phyloP scores from a whole-genome alignment of 2,888 invertebrate genomes.

The Empis stercorea region DNA sequence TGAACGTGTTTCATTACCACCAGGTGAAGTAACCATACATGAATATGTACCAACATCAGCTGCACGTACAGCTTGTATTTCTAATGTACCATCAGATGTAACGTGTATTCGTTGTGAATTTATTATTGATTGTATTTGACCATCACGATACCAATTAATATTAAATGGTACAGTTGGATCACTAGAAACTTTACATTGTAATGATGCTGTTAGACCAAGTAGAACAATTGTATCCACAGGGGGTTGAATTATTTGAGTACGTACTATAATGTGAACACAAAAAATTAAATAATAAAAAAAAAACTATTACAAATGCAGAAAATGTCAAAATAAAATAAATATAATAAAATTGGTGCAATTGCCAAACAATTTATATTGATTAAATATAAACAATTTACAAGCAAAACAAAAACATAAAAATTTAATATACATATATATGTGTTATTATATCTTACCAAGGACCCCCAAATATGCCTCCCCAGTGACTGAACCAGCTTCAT shows the following conservation, averaged over 20 bases:
- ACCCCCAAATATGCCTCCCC: conserved; percentile 74
- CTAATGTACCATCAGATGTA: conserved; percentile 69
- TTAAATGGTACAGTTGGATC: conserved; percentile 79
- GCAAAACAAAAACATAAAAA: neutral
- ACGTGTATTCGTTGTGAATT: conserved; percentile 60
- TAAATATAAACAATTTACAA: conserved; percentile 7
- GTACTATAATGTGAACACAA: conserved; percentile 42
- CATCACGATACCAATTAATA: conserved; percentile 79
- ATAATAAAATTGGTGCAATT: no score
- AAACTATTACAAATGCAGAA: neutral
- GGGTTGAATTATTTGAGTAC: conserved; percentile 86
- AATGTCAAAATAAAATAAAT: no score
- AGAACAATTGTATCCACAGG: conserved; percentile 86
- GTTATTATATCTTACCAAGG: conserved; percentile 55
- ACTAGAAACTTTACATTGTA: conserved; percentile 89
- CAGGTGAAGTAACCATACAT: conserved; percentile 75
- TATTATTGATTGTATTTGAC: conserved; percentile 46
- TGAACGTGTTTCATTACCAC: conserved; percentile 83
- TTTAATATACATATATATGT: neutral
- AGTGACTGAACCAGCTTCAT: conserved; percentile 76
- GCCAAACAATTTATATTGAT: conserved; percentile 5
- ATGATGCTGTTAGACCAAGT: conserved; percentile 80
- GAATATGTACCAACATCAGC: conserved; percentile 90
- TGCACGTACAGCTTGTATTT: conserved; percentile 77
- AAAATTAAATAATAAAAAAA: neutral